These are phyloP conservation scores for Atethmia centrago DNA, from an alignment of 2,888 invertebrate genomes.

Conservation along the genomic window DNA sequence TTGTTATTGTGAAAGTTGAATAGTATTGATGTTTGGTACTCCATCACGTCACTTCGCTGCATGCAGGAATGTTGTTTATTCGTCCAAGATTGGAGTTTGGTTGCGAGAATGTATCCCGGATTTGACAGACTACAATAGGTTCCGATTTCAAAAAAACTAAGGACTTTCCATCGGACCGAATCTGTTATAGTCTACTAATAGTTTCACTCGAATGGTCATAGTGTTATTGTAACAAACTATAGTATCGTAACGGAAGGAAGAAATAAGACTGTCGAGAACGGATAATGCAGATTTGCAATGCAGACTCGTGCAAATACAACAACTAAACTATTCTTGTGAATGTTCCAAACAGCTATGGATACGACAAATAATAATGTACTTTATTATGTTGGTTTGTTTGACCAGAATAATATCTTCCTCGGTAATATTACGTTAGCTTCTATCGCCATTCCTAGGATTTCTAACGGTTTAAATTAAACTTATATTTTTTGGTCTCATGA, in stretches of 20 bases:
- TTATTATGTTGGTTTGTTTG: neutral
- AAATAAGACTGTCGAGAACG: neutral
- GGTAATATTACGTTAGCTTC: neutral
- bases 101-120: neutral
- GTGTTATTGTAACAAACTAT: neutral
- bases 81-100: neutral
- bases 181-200: neutral
- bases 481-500: neutral
- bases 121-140: neutral
- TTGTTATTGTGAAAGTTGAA: constrained; percentile 7
- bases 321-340: constrained; percentile 3
- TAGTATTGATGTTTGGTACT: constrained; percentile 6
- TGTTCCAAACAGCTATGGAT: constrained; percentile 2
- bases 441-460: neutral
- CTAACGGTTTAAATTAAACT: neutral
- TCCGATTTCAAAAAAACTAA: neutral
- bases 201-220: neutral
- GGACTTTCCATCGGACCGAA: neutral
- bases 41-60: neutral
- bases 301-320: constrained; percentile 16
- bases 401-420: constrained; percentile 3
- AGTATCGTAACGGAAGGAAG: neutral
- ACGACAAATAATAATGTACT: neutral
- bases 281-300: constrained; percentile 8
- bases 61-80: neutral